These are phyloP conservation scores for Engystomops pustulosus DNA, from an alignment of 2,113 vertebrate genomes.

Conservation along the genomic window DNA sequence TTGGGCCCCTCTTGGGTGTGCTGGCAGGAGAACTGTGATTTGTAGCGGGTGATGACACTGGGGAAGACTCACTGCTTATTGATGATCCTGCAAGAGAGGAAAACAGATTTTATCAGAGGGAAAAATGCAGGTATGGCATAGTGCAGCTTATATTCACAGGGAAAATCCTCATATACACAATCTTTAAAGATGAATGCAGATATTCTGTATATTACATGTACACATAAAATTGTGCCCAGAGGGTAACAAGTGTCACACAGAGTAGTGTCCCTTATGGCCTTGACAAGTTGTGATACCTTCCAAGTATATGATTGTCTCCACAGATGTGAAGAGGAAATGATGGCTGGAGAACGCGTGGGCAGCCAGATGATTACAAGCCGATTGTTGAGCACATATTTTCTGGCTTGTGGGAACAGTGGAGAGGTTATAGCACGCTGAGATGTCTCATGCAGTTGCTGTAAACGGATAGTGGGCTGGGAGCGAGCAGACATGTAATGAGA, in stretches of 20 bases:
- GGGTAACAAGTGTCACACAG: background rate
- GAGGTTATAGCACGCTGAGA: background rate
- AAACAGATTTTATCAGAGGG: background rate
- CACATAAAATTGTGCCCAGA: background rate
- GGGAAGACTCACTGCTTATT: constrained; percentile 97
- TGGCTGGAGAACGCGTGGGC: background rate
- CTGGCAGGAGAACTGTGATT: constrained; percentile 98
- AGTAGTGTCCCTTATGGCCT: background rate
- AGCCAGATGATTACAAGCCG: background rate
- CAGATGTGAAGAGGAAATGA: background rate
- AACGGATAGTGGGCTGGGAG: background rate
- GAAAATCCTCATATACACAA: no score
- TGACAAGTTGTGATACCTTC: background rate
- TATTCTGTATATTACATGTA: background rate
- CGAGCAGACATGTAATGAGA: background rate
- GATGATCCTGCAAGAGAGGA: constrained; percentile 82
- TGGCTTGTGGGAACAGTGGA: constrained; percentile 2
- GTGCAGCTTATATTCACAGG: no score
- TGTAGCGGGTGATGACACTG: constrained; percentile 94
- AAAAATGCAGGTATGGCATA: no score
- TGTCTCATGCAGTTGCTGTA: constrained; percentile 16
- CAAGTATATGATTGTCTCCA: background rate
- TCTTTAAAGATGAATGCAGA: no score
- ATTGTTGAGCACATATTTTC: background rate
- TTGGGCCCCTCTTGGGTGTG: constrained; percentile 93